A percentile compares a stretch with the other conserved stretches of the same genome.
These are phyloP conservation scores for Aphis craccivora DNA, from an alignment of 1,140 invertebrate genomes.

Conservation along the genomic window DNA sequence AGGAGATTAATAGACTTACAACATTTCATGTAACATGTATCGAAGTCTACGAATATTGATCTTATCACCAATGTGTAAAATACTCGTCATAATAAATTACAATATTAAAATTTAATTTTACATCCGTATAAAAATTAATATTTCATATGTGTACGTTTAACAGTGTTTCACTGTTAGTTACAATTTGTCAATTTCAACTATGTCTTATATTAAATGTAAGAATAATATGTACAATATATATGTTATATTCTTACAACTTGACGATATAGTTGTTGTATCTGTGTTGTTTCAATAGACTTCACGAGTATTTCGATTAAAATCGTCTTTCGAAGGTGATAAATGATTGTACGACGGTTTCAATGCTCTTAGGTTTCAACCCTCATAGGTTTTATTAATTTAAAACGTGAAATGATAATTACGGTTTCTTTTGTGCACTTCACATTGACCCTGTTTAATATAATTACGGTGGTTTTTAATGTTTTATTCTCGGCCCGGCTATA, in stretches of 20 bases:
- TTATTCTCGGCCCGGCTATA: not conserved
- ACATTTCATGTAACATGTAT: not conserved
- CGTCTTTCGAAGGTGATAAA: not conserved
- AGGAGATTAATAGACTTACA: not conserved
- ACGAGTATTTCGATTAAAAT: not conserved
- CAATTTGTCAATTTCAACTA: not conserved
- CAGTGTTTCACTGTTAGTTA: not conserved
- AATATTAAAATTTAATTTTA: not conserved
- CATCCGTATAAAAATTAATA: not conserved
- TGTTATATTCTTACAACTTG: not conserved
- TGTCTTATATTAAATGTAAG: not conserved
- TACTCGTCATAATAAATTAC: not conserved
- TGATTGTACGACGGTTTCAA: not conserved
- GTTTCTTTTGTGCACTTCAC: not conserved
- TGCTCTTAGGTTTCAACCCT: not conserved
- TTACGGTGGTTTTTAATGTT: constrained; percentile 1
- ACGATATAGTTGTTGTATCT: too few species aligned
- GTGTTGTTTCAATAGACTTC: not conserved
- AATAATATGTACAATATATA: not conserved
- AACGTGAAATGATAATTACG: not conserved
- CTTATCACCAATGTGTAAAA: not conserved
- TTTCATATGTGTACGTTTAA: not conserved
- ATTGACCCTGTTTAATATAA: not conserved
- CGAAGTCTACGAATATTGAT: not conserved
- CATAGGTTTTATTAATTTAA: not conserved